A percentile compares a stretch with the other conserved stretches of the same genome.
These are phyloP conservation scores for Myanophis thanlyinensis DNA, from an alignment of 2,113 vertebrate species.

Conservation along the genomic window DNA sequence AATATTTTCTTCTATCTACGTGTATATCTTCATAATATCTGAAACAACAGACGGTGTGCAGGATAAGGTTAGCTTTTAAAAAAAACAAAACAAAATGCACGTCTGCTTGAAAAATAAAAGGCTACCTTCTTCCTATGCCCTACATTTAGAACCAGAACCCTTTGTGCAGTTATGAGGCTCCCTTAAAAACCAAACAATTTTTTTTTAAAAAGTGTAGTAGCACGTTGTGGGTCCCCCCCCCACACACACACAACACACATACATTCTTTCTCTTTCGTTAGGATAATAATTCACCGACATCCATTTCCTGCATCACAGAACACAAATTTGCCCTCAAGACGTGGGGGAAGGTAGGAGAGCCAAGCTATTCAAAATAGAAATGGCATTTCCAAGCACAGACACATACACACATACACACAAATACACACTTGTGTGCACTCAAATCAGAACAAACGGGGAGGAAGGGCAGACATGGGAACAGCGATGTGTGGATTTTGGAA, in stretches of 20 bases:
- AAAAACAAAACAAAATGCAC: not conserved
- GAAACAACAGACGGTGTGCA: not conserved
- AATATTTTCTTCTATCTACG: not conserved
- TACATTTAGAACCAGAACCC: not conserved
- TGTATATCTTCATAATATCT: not conserved
- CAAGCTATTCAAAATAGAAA: too few relatives aligned
- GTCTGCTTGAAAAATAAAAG: not conserved
- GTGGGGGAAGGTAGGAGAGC: not conserved
- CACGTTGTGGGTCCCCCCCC: not conserved
- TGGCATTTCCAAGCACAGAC: not conserved
- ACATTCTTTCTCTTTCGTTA: not conserved
- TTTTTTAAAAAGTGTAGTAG: not conserved
- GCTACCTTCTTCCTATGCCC: not conserved
- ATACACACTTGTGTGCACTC: not conserved
- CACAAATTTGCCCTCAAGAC: fast-evolving
- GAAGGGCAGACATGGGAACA: not conserved
- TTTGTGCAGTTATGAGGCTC: not conserved
- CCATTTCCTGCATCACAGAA: not conserved
- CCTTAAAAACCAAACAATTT: not conserved
- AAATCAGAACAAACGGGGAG: not conserved
- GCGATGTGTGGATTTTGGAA: not conserved
- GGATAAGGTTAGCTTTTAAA: not conserved
- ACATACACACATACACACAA: not conserved
- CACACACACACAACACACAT: too few relatives aligned
- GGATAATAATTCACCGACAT: fast-evolving